Evolutionary conservation across 2,113 vertebrate genomes (phyloP).

Genomic region (Malurus alboscapulatus): DNA sequence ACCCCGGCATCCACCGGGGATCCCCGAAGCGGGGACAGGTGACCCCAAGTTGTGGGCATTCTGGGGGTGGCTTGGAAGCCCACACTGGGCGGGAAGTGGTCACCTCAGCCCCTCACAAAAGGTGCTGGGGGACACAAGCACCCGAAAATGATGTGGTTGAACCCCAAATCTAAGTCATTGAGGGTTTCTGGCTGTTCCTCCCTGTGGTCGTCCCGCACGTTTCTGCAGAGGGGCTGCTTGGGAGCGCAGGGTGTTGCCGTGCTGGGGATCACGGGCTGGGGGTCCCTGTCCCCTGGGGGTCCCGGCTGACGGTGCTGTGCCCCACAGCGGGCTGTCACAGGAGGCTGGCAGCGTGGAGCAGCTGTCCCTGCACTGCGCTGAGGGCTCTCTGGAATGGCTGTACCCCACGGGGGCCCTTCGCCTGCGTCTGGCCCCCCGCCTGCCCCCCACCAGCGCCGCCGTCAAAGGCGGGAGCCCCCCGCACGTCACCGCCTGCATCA

Average conservation of each 20-base stretch:
- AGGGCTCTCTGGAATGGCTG: constrained; percentile 88
- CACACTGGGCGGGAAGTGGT: too few species aligned
- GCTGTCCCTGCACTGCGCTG: constrained; percentile 85
- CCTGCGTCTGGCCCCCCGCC: constrained; percentile 82
- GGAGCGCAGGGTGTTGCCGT: not conserved
- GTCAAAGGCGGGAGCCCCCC: constrained; percentile 55
- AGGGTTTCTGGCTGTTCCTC: not conserved
- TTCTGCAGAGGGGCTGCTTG: rapidly evolving
- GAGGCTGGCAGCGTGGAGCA: constrained; percentile 88
- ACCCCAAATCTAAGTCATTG: rapidly evolving
- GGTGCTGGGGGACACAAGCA: not conserved
- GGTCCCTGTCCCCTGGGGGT: rapidly evolving
- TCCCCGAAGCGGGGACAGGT: not conserved
- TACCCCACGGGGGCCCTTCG: constrained; percentile 89
- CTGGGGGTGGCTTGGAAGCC: not conserved
- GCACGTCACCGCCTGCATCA: constrained; percentile 83
- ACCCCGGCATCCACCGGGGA: not conserved
- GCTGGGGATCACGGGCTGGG: rapidly evolving
- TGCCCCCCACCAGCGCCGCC: constrained; percentile 66
- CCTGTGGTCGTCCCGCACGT: rapidly evolving
- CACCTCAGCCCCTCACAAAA: rapidly evolving
- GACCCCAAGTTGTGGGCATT: not conserved
- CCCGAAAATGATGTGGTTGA: rapidly evolving
- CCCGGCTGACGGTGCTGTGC: not conserved
- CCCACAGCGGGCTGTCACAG: constrained; percentile 85